These are phyloP conservation scores for Ostrea denselamellosa DNA, from an alignment of 1,140 invertebrate genomes.

Conservation along the genomic window DNA sequence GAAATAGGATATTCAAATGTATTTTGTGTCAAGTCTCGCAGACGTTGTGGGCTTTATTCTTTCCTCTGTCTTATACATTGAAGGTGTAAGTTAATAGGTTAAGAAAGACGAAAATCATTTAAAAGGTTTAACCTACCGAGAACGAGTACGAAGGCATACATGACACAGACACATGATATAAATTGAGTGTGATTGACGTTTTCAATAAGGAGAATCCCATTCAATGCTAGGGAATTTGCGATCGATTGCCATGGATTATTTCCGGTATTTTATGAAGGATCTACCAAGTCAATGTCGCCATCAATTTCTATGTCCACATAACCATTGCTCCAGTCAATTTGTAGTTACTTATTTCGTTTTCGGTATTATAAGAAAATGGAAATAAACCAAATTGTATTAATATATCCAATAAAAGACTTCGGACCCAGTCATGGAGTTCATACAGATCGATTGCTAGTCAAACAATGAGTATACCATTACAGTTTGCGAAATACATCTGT, in stretches of 20 bases:
- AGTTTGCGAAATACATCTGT: background rate
- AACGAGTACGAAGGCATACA: no score
- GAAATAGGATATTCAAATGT: no score
- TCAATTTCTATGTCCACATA: constrained; percentile 16
- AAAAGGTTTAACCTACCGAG: no score
- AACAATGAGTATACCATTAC: background rate
- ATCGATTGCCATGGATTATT: background rate
- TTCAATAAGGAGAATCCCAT: background rate
- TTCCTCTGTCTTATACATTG: no score
- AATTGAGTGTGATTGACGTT: no score
- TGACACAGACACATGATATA: no score
- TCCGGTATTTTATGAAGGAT: background rate
- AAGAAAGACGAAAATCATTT: no score
- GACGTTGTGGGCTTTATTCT: no score
- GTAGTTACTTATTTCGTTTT: background rate
- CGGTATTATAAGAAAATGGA: constrained; percentile 14
- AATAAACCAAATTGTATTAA: background rate
- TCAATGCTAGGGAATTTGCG: background rate
- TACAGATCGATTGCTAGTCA: background rate
- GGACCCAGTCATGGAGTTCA: background rate
- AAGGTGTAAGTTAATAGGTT: no score
- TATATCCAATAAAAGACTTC: background rate
- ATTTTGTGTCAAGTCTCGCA: no score
- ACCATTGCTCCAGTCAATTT: constrained; percentile 21
- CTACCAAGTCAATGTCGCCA: background rate